Conservation (phyloP, 2,113 vertebrate genomes). For the Acrocephalus kingi region DNA sequence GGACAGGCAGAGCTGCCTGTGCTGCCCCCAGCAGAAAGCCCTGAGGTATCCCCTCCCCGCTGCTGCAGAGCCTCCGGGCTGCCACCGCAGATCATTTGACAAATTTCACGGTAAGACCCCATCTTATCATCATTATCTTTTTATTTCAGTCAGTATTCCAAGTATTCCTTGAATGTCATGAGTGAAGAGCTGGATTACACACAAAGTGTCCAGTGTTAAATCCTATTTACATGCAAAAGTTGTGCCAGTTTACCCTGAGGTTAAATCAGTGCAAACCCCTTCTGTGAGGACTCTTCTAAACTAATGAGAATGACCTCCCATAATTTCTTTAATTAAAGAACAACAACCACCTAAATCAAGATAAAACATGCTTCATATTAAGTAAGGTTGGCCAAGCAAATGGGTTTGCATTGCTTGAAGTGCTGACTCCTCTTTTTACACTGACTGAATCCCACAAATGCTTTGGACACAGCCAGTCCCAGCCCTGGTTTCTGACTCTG, state of each 20-base stretch:
- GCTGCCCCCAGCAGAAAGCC: not conserved
- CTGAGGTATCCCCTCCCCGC: not conserved
- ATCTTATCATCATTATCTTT: not conserved
- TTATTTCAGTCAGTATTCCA: slow-evolving; percentile 28
- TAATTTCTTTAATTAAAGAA: slow-evolving; percentile 70
- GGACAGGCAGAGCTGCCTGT: not conserved
- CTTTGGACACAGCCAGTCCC: not conserved
- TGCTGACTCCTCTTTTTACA: not conserved
- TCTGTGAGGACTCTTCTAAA: slow-evolving; percentile 51
- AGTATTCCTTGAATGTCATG: slow-evolving; percentile 36
- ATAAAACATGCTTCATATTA: slow-evolving; percentile 52
- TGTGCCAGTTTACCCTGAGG: slow-evolving; percentile 57
- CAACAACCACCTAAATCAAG: slow-evolving; percentile 53
- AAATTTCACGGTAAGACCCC: not conserved
- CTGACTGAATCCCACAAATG: not conserved
- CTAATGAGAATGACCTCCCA: slow-evolving; percentile 60
- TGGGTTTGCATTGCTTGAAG: not conserved
- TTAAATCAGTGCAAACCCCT: slow-evolving; percentile 55
- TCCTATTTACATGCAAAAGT: slow-evolving; percentile 64
- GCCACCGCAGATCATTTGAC: not conserved
- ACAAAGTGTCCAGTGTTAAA: slow-evolving; percentile 36
- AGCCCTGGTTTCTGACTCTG: not conserved
- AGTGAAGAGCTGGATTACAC: slow-evolving; percentile 32
- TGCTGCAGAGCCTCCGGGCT: not conserved
- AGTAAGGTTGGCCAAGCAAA: slow-evolving; percentile 49